Evolutionary conservation across 2,797 vertebrate species (phyloP).

Genomic region (Denticeps clupeoides): DNA sequence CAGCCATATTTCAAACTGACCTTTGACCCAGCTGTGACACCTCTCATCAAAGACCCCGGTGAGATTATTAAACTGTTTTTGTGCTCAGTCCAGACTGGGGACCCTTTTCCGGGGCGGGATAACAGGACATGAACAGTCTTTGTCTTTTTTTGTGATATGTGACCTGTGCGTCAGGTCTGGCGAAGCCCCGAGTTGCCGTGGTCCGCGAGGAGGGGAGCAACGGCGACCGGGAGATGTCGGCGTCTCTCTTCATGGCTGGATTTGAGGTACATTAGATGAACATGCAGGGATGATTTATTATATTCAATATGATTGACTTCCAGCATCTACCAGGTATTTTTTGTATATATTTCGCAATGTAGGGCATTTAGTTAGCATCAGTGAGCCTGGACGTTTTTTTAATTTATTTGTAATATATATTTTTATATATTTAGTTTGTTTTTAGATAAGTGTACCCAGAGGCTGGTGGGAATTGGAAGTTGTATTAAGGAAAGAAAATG

Average conservation of each 20-base stretch:
- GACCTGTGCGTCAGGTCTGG: constrained; percentile 30
- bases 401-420: not conserved
- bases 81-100: no score
- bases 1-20: constrained; percentile 67
- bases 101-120: not conserved
- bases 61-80: no score
- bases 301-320: no score
- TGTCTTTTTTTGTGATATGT: not conserved
- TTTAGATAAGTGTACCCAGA: no score
- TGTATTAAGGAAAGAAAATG: no score
- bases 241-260: constrained; percentile 72
- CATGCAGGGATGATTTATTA: no score
- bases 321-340: no score
- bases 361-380: no score
- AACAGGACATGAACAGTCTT: not conserved
- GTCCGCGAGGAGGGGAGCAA: constrained; percentile 88
- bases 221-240: constrained; percentile 83
- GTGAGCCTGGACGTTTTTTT: no score
- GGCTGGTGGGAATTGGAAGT: no score
- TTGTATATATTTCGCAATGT: no score
- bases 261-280: constrained; percentile 86
- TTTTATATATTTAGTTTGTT: no score
- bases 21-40: constrained; percentile 56
- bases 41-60: constrained; percentile 49
- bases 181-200: constrained; percentile 65